Evolutionary conservation across 2,888 invertebrate species (phyloP), one percentile per base, ranked within the genome.

Genomic region (Metalampra italica): DNA sequence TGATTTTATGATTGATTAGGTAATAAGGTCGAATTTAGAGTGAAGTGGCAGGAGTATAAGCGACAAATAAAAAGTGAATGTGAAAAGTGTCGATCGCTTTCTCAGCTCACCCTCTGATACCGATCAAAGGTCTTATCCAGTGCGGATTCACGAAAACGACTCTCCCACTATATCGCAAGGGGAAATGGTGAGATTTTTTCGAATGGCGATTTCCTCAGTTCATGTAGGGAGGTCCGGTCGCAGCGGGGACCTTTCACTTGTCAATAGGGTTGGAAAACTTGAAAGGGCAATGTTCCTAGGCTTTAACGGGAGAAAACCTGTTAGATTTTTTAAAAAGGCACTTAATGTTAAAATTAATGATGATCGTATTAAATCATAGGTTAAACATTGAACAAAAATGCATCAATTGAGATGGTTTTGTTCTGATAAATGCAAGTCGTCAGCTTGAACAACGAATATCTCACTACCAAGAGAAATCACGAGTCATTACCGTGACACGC

Each of bases 11-110:
- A 22, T 22, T 29, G 3, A 14, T 13, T 29, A 29, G 7, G 7
- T 11, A 29, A 46, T 76, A 82, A 77, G 71, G 78, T 72, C 43
- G 49, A 70, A 53, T 65, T 62, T 83, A 9, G 66, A 11, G 51
- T 70, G 56, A 14, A 51, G 38, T 43, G 38, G 36, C 29, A 29
- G 9, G 52, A 52, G 50, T 60, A 50, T 56, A 67, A 66, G 57
- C 60, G 62, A 67, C 64, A 66, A 74, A 78, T 76, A 72, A 79
- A 80, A 80, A 82, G 75, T 76, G 78, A 75, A 66, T 65, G 64
- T 60, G 59, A 70, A 71, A 69, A 76, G 78, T 75, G 78, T 78
- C 75, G 76, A 78, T 77, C 77, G 79, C 70, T 81, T 78, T 78
- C 83, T 78, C 74, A 68, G 74, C 71, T 77, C 71, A 64, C 75